phyloP scores from a whole-genome alignment of 2,797 vertebrate species.

The Eospalax fontanierii region DNA sequence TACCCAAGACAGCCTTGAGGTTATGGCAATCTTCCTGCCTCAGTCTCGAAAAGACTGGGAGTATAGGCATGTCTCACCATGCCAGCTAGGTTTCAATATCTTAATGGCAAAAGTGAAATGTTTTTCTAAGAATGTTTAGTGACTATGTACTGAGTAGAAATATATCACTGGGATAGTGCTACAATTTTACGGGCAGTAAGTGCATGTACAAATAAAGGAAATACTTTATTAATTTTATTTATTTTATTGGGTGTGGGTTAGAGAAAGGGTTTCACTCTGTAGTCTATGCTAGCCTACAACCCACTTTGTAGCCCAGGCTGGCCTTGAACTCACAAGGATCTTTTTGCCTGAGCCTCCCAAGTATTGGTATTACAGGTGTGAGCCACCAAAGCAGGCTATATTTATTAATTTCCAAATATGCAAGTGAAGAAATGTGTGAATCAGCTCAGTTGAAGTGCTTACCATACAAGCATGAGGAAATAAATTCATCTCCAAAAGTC shows the following conservation, averaged over 20 bases:
- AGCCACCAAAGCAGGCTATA: not conserved
- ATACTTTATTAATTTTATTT: not conserved
- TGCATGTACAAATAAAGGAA: no score
- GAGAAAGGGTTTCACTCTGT: not conserved
- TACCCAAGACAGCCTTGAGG: no score
- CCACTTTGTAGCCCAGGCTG: not conserved
- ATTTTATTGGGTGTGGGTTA: not conserved
- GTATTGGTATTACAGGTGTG: not conserved
- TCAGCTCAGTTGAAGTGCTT: not conserved
- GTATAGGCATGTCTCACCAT: not conserved
- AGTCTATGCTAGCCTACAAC: not conserved
- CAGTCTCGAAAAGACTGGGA: not conserved
- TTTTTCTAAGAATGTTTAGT: not conserved
- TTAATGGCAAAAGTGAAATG: conserved; percentile 51
- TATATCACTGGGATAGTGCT: not conserved
- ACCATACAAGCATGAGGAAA: not conserved
- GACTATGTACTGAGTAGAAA: conserved; percentile 38
- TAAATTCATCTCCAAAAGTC: not conserved
- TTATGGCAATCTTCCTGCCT: not conserved
- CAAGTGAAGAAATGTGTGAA: not conserved
- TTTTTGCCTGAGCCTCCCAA: not conserved
- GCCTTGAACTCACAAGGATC: not conserved
- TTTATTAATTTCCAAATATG: not conserved
- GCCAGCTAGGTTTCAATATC: not conserved
- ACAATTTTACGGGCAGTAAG: not conserved